phyloP scores from a whole-genome alignment of 2,888 invertebrate genomes.

The Papilio demoleus region DNA sequence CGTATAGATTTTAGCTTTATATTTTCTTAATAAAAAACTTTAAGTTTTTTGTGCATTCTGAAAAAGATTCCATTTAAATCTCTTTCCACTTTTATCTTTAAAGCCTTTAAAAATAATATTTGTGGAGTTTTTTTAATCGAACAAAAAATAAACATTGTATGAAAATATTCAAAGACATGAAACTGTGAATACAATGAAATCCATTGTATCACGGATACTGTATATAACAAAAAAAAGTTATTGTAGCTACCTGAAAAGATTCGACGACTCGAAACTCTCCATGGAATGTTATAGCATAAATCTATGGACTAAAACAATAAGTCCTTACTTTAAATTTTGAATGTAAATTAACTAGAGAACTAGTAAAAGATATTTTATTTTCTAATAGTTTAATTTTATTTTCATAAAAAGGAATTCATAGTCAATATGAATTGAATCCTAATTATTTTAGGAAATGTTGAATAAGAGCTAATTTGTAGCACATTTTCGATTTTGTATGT shows the following conservation, averaged over 20 bases:
- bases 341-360: background rate
- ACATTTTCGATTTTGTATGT: too few relatives aligned
- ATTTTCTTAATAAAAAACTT: too few relatives aligned
- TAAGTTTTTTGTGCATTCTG: too few relatives aligned
- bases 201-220: conserved; percentile 8
- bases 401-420: too few relatives aligned
- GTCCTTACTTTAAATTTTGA: background rate
- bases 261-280: background rate
- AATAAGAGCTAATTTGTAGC: too few relatives aligned
- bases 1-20: too few relatives aligned
- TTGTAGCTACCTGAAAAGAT: background rate
- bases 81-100: background rate
- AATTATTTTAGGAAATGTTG: too few relatives aligned
- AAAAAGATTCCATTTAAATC: too few relatives aligned
- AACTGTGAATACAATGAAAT: conserved; percentile 2
- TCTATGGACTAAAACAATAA: conserved; percentile 9
- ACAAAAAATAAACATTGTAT: background rate
- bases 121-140: background rate
- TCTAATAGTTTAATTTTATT: too few relatives aligned
- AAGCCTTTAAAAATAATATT: background rate
- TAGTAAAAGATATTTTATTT: too few relatives aligned
- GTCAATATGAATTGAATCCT: too few relatives aligned
- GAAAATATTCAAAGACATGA: background rate
- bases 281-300: conserved; percentile 5
- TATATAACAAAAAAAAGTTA: background rate